These are phyloP conservation scores for Ormyrus labotus DNA, from an alignment of 2,888 invertebrate genomes.

Conservation along the genomic window DNA sequence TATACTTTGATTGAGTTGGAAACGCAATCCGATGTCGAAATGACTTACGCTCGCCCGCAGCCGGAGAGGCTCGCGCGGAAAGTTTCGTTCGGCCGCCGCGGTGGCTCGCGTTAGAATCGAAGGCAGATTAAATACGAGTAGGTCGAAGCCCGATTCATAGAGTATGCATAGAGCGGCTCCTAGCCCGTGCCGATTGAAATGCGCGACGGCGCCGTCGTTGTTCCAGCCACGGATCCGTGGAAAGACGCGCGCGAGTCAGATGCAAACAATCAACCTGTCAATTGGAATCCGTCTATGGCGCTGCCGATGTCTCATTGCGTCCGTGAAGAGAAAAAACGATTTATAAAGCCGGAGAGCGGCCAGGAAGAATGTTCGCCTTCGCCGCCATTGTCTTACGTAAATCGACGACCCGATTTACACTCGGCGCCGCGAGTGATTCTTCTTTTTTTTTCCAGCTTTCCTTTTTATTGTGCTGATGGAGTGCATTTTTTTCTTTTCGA, in stretches of 20 bases:
- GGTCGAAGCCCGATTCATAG: slow-evolving; percentile 54
- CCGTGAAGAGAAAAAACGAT: slow-evolving; percentile 4
- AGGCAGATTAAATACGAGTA: slow-evolving; percentile 49
- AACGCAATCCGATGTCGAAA: slow-evolving; percentile 46
- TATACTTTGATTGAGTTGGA: slow-evolving; percentile 47
- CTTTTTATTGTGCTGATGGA: no score
- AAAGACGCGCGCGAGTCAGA: slow-evolving; percentile 55
- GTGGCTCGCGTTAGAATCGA: slow-evolving; percentile 32
- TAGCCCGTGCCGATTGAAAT: slow-evolving; percentile 63
- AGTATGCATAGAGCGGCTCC: slow-evolving; percentile 59
- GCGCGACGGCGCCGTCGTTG: slow-evolving; percentile 57
- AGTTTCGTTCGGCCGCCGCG: slow-evolving; percentile 4
- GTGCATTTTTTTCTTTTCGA: no score
- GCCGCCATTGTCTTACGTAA: slow-evolving; percentile 25
- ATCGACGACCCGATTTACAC: neutral
- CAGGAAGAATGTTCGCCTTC: neutral
- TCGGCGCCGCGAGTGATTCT: no score
- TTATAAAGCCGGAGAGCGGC: neutral
- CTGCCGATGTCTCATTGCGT: slow-evolving; percentile 16
- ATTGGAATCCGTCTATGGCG: slow-evolving; percentile 58
- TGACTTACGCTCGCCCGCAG: neutral
- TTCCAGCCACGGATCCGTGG: slow-evolving; percentile 41
- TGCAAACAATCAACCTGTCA: slow-evolving; percentile 66
- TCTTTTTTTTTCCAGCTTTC: no score
- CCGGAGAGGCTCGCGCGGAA: neutral